Evolutionary conservation across 2,113 vertebrate genomes (phyloP).

Genomic region (Aleadryas rufinucha): DNA sequence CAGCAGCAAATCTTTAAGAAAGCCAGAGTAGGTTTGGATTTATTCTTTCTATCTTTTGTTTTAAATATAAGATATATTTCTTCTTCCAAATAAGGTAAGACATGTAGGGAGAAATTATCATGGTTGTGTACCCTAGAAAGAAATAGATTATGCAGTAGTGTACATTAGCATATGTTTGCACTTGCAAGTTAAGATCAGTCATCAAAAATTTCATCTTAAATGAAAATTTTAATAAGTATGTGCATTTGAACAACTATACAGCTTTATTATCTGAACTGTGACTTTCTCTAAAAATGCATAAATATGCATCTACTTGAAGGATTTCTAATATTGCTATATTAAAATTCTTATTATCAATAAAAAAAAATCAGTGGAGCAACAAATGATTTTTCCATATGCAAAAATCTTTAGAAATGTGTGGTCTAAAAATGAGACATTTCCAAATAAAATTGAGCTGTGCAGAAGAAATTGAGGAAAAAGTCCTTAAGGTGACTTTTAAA

Average conservation of each 20-base stretch:
- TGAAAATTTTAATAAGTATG: slow-evolving; percentile 42
- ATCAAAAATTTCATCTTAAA: slow-evolving; percentile 33
- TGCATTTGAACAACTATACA: slow-evolving; percentile 29
- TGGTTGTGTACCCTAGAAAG: neutral
- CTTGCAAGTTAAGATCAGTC: slow-evolving; percentile 41
- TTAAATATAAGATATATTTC: neutral
- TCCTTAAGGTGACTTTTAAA: slow-evolving; percentile 78
- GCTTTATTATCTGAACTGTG: slow-evolving; percentile 29
- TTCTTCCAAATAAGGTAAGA: neutral
- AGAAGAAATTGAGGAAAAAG: slow-evolving; percentile 64
- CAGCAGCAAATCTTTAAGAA: neutral
- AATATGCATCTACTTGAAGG: neutral
- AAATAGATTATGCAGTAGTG: neutral
- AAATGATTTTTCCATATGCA: slow-evolving; percentile 40
- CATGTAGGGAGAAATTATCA: neutral
- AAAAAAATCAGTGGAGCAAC: neutral
- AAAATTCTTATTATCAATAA: slow-evolving; percentile 39
- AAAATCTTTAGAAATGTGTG: slow-evolving; percentile 53
- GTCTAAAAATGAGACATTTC: slow-evolving; percentile 68
- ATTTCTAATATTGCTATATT: neutral
- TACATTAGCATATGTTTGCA: slow-evolving; percentile 28
- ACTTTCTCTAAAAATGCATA: neutral
- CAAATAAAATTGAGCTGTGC: slow-evolving; percentile 69
- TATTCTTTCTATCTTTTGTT: slow-evolving; percentile 23
- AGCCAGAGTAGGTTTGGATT: neutral